These are phyloP conservation scores for Lamproptera curius DNA, from an alignment of 2,888 invertebrate genomes.

Conservation along the genomic window DNA sequence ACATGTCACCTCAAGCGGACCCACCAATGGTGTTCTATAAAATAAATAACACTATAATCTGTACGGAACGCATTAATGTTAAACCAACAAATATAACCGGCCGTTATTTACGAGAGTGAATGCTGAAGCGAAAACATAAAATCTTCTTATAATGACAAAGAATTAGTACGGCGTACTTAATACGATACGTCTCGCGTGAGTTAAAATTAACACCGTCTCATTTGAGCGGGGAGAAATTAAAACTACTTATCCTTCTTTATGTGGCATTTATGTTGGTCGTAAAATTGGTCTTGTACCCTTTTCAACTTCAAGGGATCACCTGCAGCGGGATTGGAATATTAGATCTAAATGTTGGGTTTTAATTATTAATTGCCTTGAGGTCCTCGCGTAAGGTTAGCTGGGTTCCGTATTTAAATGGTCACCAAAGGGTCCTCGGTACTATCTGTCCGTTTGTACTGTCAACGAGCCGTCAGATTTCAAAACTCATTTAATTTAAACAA, in stretches of 20 bases:
- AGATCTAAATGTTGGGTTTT: constrained; percentile 27
- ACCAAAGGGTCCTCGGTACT: too few species aligned
- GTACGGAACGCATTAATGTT: constrained; percentile 59
- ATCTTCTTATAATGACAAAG: constrained; percentile 64
- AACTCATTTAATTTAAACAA: too few species aligned
- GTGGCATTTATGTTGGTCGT: constrained; percentile 71
- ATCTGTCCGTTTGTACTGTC: too few species aligned
- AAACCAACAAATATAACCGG: constrained; percentile 70
- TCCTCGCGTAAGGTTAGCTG: too few species aligned
- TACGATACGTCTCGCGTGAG: constrained; percentile 30
- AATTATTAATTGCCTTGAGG: constrained; percentile 27
- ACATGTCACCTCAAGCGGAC: constrained; percentile 10
- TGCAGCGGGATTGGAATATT: constrained; percentile 30
- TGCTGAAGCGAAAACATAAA: constrained; percentile 51
- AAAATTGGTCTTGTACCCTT: constrained; percentile 61
- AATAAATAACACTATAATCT: constrained; percentile 65
- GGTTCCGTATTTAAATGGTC: too few species aligned
- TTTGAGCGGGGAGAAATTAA: constrained; percentile 70
- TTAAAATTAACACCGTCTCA: constrained; percentile 74
- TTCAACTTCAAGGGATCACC: constrained; percentile 50
- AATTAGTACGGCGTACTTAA: constrained; percentile 53
- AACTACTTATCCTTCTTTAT: constrained; percentile 73
- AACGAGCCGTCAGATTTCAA: too few species aligned
- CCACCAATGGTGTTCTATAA: constrained; percentile 32
- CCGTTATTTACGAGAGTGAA: constrained; percentile 59